Conservation (phyloP, 2,113 vertebrate genomes). For the Pomatostomus ruficeps region DNA sequence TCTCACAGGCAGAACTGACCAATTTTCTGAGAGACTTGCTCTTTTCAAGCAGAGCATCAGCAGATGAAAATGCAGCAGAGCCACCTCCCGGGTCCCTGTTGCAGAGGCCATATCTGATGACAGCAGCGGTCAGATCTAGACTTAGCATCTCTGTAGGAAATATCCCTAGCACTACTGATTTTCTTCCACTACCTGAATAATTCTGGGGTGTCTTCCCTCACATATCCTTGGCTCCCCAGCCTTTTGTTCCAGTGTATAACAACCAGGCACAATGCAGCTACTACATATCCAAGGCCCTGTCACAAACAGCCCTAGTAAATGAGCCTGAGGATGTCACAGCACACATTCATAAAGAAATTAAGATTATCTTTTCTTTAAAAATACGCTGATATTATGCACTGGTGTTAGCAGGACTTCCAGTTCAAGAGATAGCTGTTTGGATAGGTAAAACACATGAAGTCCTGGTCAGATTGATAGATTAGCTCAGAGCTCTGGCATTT, state of each 20-base stretch:
- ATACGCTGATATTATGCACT: neutral
- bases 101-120: neutral
- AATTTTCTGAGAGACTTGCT: neutral
- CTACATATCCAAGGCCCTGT: neutral
- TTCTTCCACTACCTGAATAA: neutral
- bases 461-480: slow-evolving; percentile 64
- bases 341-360: neutral
- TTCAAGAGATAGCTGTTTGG: slow-evolving; percentile 35
- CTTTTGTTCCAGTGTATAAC: neutral
- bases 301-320: neutral
- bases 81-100: neutral
- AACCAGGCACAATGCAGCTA: neutral
- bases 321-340: neutral
- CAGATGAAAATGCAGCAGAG: neutral
- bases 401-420: neutral
- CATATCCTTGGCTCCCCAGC: neutral
- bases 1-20: neutral
- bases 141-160: neutral
- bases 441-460: slow-evolving; percentile 45
- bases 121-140: neutral
- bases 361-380: neutral
- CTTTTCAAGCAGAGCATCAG: neutral
- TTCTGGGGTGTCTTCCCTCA: neutral
- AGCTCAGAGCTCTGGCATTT: slow-evolving; percentile 70
- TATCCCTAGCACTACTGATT: neutral